phyloP scores from a whole-genome alignment of 2,797 vertebrate species.

The Furcifer pardalis region DNA sequence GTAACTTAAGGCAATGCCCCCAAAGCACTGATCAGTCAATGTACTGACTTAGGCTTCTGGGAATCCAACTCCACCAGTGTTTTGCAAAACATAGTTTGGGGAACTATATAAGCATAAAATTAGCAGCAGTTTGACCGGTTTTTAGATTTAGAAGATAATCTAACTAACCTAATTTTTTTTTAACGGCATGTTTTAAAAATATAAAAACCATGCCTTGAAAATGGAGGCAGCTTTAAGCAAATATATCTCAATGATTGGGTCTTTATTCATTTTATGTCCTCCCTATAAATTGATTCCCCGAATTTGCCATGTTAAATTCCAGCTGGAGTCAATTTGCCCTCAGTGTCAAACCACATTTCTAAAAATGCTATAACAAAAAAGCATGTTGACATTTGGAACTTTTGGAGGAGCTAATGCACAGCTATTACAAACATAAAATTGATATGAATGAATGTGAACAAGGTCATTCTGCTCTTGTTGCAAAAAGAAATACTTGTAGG shows the following conservation, averaged over 20 bases:
- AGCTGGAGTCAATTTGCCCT: slow-evolving; percentile 2
- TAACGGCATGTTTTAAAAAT: neutral
- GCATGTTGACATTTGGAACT: neutral
- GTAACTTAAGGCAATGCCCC: no score
- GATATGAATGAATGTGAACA: neutral
- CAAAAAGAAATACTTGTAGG: neutral
- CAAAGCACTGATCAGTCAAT: no score
- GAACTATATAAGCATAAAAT: no score
- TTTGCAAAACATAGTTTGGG: no score
- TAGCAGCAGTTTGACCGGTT: neutral
- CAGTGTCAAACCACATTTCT: neutral
- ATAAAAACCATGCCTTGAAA: neutral
- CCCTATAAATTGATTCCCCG: slow-evolving; percentile 2
- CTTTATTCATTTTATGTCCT: neutral
- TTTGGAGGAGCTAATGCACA: neutral
- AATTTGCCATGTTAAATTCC: neutral
- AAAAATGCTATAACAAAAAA: slow-evolving; percentile 8
- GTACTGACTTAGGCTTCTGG: no score
- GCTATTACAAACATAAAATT: neutral
- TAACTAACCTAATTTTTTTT: neutral
- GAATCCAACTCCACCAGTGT: no score
- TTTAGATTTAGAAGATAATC: no score
- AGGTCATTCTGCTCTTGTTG: slow-evolving; percentile 1
- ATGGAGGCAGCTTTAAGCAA: neutral
- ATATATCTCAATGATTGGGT: neutral